A percentile compares a stretch with the other conserved stretches of the same genome.
Evolutionary conservation across 2,888 invertebrate genomes (phyloP).

Genomic region (Limenitis camilla): DNA sequence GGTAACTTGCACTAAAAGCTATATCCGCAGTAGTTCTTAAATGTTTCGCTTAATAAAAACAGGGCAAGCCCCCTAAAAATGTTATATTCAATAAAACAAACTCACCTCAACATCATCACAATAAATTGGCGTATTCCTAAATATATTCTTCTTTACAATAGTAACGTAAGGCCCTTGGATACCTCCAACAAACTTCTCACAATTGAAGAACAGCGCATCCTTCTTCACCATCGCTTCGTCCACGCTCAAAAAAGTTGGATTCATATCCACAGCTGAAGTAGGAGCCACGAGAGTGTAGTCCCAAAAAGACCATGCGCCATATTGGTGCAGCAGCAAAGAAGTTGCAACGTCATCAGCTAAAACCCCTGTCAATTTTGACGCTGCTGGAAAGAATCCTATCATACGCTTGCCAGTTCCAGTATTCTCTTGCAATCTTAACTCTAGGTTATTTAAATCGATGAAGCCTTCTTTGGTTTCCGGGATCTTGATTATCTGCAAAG

Average conservation of each 20-base stretch:
- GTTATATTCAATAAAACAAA: background rate
- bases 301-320: slow-evolving; percentile 90
- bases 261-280: slow-evolving; percentile 87
- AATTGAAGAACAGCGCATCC: slow-evolving; percentile 91
- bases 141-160: slow-evolving; percentile 69
- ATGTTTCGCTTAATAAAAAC: background rate
- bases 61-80: too few relatives aligned
- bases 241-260: slow-evolving; percentile 81
- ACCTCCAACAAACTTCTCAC: slow-evolving; percentile 93
- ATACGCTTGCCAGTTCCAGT: slow-evolving; percentile 77
- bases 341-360: slow-evolving; percentile 87
- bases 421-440: slow-evolving; percentile 78
- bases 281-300: slow-evolving; percentile 92
- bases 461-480: slow-evolving; percentile 86
- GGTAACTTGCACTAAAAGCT: too few relatives aligned
- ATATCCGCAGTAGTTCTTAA: too few relatives aligned
- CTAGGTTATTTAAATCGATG: slow-evolving; percentile 84
- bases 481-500: slow-evolving; percentile 82
- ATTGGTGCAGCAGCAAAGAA: slow-evolving; percentile 84
- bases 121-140: slow-evolving; percentile 56
- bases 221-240: slow-evolving; percentile 84
- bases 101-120: slow-evolving; percentile 66
- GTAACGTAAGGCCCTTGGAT: slow-evolving; percentile 86
- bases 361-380: slow-evolving; percentile 92
- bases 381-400: slow-evolving; percentile 90